Conservation (phyloP, 1,140 invertebrate species). For the Bombus affinis region DNA sequence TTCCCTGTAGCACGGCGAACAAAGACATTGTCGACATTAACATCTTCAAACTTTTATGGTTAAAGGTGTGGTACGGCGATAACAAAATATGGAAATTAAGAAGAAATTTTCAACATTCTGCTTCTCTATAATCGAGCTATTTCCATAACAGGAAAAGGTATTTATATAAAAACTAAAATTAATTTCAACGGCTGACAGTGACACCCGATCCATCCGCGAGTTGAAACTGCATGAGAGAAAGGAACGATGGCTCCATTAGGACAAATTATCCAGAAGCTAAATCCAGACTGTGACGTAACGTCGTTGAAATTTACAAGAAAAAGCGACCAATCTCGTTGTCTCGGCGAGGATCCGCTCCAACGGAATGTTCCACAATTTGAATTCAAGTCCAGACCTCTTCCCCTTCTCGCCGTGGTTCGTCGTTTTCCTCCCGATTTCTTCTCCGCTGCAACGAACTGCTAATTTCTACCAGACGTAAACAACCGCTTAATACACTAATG, state of each 20-base stretch:
- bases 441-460: neutral
- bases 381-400: slow-evolving; percentile 8
- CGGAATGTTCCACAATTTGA: neutral
- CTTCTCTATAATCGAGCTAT: neutral
- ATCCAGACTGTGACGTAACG: neutral
- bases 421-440: slow-evolving; percentile 1
- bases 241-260: neutral
- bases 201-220: neutral
- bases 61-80: too few species aligned
- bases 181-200: neutral
- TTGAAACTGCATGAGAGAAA: neutral
- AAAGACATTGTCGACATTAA: neutral
- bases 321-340: neutral
- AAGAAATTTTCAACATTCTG: neutral
- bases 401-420: neutral
- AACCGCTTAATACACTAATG: neutral
- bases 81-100: neutral
- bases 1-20: neutral
- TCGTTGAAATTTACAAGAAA: neutral
- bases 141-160: neutral
- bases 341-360: neutral
- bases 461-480: neutral
- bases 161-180: neutral
- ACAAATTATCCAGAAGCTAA: neutral
- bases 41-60: neutral